Evolutionary conservation across 2,888 invertebrate genomes (phyloP).

Genomic region (Microctonus hyperodae): DNA sequence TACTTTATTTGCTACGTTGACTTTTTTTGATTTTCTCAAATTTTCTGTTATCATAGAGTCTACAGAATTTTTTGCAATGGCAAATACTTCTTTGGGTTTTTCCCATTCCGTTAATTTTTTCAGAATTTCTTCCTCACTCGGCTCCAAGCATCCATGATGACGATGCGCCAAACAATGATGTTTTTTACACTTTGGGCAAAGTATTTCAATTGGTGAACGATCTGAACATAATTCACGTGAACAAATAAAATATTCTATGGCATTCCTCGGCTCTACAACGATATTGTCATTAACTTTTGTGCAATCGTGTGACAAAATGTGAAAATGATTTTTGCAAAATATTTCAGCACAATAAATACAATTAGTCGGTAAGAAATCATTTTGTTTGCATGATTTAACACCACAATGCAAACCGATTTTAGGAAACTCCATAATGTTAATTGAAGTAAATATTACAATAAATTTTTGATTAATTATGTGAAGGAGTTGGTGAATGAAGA

Average conservation of each 20-base stretch:
- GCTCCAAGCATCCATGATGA: slow-evolving; percentile 67
- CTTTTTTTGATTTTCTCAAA: slow-evolving; percentile 70
- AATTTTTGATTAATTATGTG: slow-evolving; percentile 51
- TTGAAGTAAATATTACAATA: not conserved
- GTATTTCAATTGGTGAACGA: slow-evolving; percentile 70
- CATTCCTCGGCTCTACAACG: slow-evolving; percentile 42
- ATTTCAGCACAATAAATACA: slow-evolving; percentile 70
- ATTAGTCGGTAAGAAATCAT: slow-evolving; percentile 76
- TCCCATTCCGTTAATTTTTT: slow-evolving; percentile 68
- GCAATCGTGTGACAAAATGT: slow-evolving; percentile 67
- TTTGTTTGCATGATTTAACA: slow-evolving; percentile 69
- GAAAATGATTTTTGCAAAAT: slow-evolving; percentile 76
- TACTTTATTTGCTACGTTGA: slow-evolving; percentile 71
- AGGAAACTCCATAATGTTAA: slow-evolving; percentile 75
- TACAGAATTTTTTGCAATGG: slow-evolving; percentile 69
- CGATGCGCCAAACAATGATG: slow-evolving; percentile 78
- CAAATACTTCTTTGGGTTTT: slow-evolving; percentile 70
- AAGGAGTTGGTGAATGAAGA: slow-evolving; percentile 61
- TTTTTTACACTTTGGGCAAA: slow-evolving; percentile 71
- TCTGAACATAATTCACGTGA: slow-evolving; percentile 68
- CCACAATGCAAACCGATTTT: slow-evolving; percentile 73
- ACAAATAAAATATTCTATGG: slow-evolving; percentile 64
- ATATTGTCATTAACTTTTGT: slow-evolving; percentile 50
- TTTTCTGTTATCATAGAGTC: slow-evolving; percentile 71
- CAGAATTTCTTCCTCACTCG: slow-evolving; percentile 66